These are phyloP conservation scores for Reticulitermes speratus DNA, from an alignment of 1,140 invertebrate genomes.

Conservation along the genomic window DNA sequence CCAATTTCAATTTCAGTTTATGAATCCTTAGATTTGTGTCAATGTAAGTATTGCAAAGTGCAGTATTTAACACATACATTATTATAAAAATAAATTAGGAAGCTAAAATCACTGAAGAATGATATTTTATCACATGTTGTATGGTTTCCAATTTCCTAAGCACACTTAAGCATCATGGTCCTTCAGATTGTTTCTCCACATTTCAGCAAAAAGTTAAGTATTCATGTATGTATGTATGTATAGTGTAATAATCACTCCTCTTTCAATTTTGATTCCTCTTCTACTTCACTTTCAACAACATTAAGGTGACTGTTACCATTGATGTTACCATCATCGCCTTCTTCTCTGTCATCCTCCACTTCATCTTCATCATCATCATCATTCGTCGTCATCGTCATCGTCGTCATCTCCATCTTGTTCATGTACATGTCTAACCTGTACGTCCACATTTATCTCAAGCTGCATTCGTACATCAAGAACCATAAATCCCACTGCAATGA, in stretches of 20 bases:
- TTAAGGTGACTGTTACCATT: neutral
- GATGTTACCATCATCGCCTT: neutral
- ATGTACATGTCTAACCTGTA: slow-evolving; percentile 1
- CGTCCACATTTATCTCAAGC: slow-evolving; percentile 53
- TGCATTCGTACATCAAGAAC: slow-evolving; percentile 57
- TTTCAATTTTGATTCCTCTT: neutral
- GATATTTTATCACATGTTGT: neutral
- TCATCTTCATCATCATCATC: slow-evolving; percentile 18
- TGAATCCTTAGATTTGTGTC: no score
- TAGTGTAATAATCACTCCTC: neutral
- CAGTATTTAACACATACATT: no score
- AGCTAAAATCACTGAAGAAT: neutral
- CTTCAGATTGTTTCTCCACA: neutral
- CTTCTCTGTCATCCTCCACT: neutral
- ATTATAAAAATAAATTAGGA: neutral
- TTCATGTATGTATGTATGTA: neutral
- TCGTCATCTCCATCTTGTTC: slow-evolving; percentile 24
- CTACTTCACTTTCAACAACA: neutral
- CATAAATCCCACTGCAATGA: slow-evolving; percentile 55
- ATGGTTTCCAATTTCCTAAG: neutral
- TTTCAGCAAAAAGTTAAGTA: neutral
- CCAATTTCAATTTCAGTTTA: neutral
- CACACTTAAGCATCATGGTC: neutral
- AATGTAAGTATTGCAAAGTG: no score
- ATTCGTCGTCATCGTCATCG: slow-evolving; percentile 22